These are phyloP conservation scores for Rapana venosa DNA, from an alignment of 2,888 invertebrate species.

Conservation along the genomic window DNA sequence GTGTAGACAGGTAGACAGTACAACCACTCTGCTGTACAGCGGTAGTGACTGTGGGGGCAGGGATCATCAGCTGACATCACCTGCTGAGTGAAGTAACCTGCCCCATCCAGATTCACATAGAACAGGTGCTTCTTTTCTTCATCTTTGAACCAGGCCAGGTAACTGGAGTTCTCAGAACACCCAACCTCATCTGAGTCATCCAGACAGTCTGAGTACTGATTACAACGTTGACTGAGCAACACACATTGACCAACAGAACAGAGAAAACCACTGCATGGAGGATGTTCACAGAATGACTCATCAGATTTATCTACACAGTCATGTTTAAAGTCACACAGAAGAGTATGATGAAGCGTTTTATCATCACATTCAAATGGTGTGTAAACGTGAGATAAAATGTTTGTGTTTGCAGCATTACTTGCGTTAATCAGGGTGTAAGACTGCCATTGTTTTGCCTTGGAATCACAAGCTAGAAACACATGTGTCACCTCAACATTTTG, in stretches of 20 bases:
- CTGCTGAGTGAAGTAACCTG: conserved; percentile 2
- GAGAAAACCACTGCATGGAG: background rate
- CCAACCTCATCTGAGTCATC: background rate
- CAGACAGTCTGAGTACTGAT: background rate
- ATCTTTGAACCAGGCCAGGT: background rate
- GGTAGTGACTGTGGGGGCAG: conserved; percentile 6
- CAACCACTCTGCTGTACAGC: background rate
- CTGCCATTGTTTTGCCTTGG: background rate
- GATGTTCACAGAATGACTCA: conserved; percentile 20
- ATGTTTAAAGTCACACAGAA: background rate
- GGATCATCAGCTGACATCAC: background rate
- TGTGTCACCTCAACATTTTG: background rate
- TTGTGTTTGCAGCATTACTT: background rate
- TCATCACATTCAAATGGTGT: background rate
- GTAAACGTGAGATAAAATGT: background rate
- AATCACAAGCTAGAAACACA: background rate
- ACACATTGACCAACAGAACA: background rate
- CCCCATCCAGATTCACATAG: background rate
- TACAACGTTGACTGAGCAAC: background rate
- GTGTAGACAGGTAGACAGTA: conserved; percentile 20
- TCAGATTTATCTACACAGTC: background rate
- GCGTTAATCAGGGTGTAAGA: background rate
- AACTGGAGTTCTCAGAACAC: background rate
- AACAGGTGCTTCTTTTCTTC: background rate
- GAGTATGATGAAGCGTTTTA: background rate